phyloP scores from a whole-genome alignment of 2,888 invertebrate genomes.

The Dioctria linearis region DNA sequence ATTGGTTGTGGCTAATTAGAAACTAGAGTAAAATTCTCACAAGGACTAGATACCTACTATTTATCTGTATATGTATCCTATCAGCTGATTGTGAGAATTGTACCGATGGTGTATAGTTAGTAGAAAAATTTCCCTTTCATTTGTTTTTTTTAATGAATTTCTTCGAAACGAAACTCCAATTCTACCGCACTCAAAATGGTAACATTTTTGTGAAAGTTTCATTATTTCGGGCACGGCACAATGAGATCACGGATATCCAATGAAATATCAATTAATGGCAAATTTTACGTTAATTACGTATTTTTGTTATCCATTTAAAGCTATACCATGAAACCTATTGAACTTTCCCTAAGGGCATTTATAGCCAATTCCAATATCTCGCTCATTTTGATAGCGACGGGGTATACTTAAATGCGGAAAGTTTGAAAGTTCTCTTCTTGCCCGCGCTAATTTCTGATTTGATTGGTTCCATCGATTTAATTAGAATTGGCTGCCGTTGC shows the following conservation, averaged over 20 bases:
- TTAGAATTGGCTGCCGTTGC: conserved; percentile 1
- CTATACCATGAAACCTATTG: background rate
- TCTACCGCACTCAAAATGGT: background rate
- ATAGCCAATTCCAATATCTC: background rate
- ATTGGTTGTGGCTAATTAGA: background rate
- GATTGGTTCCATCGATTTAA: no score
- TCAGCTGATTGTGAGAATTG: background rate
- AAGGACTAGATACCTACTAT: background rate
- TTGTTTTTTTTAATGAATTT: background rate
- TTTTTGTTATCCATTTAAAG: conserved; percentile 39
- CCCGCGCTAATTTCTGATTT: background rate
- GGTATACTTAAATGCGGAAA: background rate
- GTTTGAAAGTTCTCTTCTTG: background rate
- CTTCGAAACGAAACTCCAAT: background rate
- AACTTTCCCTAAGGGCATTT: no score
- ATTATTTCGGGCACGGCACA: background rate
- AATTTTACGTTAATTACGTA: conserved; percentile 44
- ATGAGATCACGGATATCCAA: conserved; percentile 18
- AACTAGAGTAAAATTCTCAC: background rate
- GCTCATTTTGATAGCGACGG: background rate
- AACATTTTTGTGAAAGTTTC: background rate
- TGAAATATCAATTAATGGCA: conserved; percentile 37
- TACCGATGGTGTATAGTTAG: no score
- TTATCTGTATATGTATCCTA: background rate
- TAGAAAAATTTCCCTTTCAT: background rate